A percentile compares a stretch with the other conserved stretches of the same genome.
phyloP scores from a whole-genome alignment of 2,113 vertebrate genomes.

The Pollimyrus isidori region DNA sequence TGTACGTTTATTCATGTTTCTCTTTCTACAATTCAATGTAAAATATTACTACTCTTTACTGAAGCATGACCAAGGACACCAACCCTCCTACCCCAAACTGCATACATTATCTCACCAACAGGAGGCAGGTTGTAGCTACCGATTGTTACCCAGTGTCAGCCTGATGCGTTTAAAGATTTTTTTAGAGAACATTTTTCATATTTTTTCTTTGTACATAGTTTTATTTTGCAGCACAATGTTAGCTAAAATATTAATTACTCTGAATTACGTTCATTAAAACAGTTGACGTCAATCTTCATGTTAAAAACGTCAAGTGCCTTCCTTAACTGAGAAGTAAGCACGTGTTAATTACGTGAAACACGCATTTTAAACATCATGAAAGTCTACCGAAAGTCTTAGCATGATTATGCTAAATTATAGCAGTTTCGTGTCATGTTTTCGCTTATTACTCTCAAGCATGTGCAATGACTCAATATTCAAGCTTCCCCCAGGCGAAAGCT shows the following conservation, averaged over 20 bases:
- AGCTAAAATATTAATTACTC: background rate
- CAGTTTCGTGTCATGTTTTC: background rate
- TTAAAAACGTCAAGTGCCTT: background rate
- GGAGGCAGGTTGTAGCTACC: slow-evolving; percentile 38
- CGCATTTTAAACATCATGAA: background rate
- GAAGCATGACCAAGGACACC: background rate
- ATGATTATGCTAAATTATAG: background rate
- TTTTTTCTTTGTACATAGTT: background rate
- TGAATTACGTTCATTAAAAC: background rate
- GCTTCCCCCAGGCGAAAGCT: background rate
- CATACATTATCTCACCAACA: slow-evolving; percentile 32
- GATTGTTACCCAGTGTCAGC: background rate
- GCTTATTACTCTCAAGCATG: background rate
- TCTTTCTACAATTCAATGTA: background rate
- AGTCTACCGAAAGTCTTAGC: background rate
- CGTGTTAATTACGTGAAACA: background rate
- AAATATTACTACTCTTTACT: background rate
- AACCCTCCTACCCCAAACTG: background rate
- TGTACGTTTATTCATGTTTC: background rate
- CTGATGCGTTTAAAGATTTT: background rate
- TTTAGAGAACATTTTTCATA: background rate
- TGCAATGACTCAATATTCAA: background rate
- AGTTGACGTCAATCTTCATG: background rate
- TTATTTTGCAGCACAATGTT: background rate
- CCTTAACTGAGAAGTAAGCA: background rate